Conservation (phyloP, 2,797 vertebrate genomes). For the Liasis olivaceus region DNA sequence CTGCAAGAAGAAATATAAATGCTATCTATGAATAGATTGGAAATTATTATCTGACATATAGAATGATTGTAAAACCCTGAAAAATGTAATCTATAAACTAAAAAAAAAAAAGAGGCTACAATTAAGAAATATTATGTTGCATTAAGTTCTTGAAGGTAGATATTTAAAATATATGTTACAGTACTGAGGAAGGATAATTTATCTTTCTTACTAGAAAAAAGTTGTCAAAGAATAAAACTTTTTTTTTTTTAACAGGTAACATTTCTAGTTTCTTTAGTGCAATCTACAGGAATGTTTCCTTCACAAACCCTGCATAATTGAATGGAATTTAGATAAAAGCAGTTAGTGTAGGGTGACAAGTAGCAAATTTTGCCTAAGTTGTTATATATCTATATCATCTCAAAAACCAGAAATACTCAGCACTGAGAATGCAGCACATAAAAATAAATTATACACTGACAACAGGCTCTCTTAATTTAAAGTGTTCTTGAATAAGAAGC, state of each 20-base stretch:
- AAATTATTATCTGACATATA: conserved; percentile 13
- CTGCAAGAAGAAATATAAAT: background rate
- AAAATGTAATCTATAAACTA: conserved; percentile 41
- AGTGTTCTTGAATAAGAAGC: background rate
- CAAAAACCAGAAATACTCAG: conserved; percentile 17
- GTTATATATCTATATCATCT: background rate
- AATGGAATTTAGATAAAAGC: background rate
- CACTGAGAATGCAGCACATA: conserved; percentile 13
- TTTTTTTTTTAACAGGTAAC: conserved; percentile 8
- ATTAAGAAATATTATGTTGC: conserved; percentile 52
- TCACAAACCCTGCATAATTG: background rate
- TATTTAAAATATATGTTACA: conserved; percentile 32
- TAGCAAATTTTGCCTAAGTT: background rate
- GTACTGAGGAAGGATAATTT: conserved; percentile 35
- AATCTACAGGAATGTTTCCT: background rate
- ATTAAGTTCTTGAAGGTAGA: conserved; percentile 34
- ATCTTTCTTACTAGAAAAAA: conserved; percentile 40
- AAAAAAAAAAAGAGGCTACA: conserved; percentile 45
- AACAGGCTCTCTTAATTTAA: background rate
- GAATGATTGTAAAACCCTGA: conserved; percentile 32
- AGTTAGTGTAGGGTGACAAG: background rate
- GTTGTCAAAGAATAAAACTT: conserved; percentile 34
- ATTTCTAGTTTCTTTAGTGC: conserved; percentile 11
- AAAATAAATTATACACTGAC: conserved; percentile 11
- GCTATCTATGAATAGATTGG: background rate